Evolutionary conservation across 2,888 invertebrate species (phyloP).

Genomic region (Chromoteleia sp.): DNA sequence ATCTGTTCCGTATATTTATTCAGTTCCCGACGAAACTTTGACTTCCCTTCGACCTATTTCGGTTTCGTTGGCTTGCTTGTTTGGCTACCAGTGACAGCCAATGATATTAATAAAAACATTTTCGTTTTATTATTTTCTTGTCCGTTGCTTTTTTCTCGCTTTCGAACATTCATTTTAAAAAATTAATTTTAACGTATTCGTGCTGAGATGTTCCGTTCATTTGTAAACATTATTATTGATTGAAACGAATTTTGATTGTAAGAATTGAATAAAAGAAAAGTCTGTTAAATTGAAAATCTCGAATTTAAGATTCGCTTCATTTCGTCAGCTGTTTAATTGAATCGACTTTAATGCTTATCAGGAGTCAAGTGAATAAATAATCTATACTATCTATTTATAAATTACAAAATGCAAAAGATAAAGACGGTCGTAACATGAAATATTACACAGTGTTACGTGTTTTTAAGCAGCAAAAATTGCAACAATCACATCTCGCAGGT

Average conservation of each 20-base stretch:
- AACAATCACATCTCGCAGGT: constrained; percentile 42
- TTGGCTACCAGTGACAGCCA: background rate
- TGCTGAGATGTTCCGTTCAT: too few species aligned
- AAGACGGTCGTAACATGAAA: constrained; percentile 12
- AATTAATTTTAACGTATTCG: too few species aligned
- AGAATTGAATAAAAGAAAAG: too few species aligned
- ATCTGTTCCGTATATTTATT: constrained; percentile 1
- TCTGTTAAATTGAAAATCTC: too few species aligned
- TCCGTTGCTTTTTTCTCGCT: too few species aligned
- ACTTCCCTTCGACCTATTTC: constrained; percentile 8
- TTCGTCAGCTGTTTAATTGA: too few species aligned
- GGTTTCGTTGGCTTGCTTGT: background rate
- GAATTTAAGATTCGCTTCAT: too few species aligned
- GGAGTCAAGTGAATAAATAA: constrained; percentile 24
- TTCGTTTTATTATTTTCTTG: too few species aligned
- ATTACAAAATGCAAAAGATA: constrained; percentile 1
- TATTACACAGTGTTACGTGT: constrained; percentile 27
- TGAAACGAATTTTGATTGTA: too few species aligned
- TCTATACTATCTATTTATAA: constrained; percentile 4
- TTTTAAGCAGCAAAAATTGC: constrained; percentile 25
- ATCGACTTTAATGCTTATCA: too few species aligned
- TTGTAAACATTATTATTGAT: too few species aligned
- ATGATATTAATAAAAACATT: constrained; percentile 1
- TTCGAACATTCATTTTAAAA: too few species aligned
- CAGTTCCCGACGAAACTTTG: background rate